Evolutionary conservation across 2,113 vertebrate species (phyloP), one percentile per base, ranked within the genome.

Genomic region (Phocoena sinus): DNA sequence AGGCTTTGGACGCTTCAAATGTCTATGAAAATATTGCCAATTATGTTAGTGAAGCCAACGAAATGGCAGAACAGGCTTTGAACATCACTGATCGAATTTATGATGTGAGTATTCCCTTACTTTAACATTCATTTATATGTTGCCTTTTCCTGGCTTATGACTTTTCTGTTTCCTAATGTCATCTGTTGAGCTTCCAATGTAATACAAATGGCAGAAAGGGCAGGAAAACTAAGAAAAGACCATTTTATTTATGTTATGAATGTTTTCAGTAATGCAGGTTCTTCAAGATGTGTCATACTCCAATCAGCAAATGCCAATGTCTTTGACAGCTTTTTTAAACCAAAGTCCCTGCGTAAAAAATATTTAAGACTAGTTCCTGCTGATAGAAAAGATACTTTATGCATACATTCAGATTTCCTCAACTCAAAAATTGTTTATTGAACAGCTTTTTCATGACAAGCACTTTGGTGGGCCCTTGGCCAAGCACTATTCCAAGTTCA

Each of bases 11-110:
- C 56, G 99, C 99, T 25, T 99, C 99, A 31, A 99, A 99, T 8
- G 99, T 99, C 41, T 99, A 99, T 96, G 99, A 99, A 98, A 99
- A 99, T 91, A 99, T 99, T 1, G 98, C 99, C 33, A 98, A 99
- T 97, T 99, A 99, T 89, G 94, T 99, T 0, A 97, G 98, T 2
- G 99, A 99, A 47, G 99, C 99, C 91, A 99, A 99, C 50, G 98
- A 99, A 97, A 99, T 98, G 33, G 99, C 99, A 6, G 84, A 98
- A 86, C 95, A 98, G 36, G 99, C 99, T 74, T 74, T 99, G 96
- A 99, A 99, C 97, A 97, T 99, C 91, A 99, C 99, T 67, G 98
- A 99, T 58, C 98, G 98, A 91, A 99, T 99, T 89, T 98, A 99
- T 25, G 99, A 99, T 36, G 99, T 99, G 98, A 97, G 99, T 98